Conservation (phyloP, 2,113 vertebrate species). For the Tachuris rubrigastra region DNA sequence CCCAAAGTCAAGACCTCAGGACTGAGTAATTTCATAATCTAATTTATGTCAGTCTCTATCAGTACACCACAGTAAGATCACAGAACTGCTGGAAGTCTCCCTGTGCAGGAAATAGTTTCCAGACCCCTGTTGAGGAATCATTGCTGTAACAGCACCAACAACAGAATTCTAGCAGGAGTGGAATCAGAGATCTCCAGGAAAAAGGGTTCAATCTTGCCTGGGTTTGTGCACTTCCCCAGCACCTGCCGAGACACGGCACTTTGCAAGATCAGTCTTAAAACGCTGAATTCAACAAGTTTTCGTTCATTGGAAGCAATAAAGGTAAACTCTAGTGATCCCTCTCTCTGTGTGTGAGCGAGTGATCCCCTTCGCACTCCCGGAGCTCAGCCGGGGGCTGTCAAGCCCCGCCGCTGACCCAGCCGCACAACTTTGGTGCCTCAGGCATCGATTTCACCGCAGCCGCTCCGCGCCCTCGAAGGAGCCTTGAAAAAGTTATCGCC, state of each 20-base stretch:
- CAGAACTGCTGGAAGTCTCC: neutral
- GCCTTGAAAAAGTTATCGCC: neutral
- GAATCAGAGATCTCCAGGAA: neutral
- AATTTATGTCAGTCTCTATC: neutral
- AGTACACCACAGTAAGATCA: neutral
- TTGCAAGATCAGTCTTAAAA: neutral
- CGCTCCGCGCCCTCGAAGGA: neutral
- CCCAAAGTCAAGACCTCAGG: neutral
- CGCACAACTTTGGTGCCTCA: neutral
- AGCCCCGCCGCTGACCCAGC: neutral
- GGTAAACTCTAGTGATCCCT: accelerated
- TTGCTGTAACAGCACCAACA: neutral
- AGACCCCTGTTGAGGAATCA: neutral
- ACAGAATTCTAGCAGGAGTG: neutral
- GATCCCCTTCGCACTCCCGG: too few relatives aligned
- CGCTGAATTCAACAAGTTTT: neutral
- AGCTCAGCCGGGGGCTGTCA: neutral
- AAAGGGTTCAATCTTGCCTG: accelerated
- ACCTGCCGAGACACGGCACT: neutral
- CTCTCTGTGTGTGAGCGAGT: neutral
- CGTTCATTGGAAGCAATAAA: neutral
- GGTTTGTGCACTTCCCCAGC: neutral
- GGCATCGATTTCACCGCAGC: neutral
- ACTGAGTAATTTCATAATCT: neutral
- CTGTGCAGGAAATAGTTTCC: neutral